A percentile compares a stretch with the other conserved stretches of the same genome.
These are phyloP conservation scores for Erinaceus europaeus DNA, from an alignment of 2,113 vertebrate genomes.

Conservation along the genomic window DNA sequence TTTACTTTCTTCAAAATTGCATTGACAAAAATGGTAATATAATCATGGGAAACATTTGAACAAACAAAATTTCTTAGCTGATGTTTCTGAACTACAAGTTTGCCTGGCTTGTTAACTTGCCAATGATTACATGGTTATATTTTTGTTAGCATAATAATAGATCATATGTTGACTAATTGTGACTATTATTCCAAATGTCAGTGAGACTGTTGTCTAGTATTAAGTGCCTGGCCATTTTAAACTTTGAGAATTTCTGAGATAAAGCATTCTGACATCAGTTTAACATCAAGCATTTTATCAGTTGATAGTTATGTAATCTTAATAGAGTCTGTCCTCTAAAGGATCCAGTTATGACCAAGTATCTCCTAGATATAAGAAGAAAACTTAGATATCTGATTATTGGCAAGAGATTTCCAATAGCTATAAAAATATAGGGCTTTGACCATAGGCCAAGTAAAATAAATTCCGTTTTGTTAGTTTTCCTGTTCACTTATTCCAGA, in stretches of 20 bases:
- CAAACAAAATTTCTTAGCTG: constrained; percentile 20
- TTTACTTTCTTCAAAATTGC: neutral
- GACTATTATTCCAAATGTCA: neutral
- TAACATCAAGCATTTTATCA: constrained; percentile 26
- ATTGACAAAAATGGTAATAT: constrained; percentile 26
- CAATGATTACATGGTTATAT: neutral
- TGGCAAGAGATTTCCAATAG: constrained; percentile 20
- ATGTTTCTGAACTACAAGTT: constrained; percentile 14
- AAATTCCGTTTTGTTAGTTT: constrained; percentile 41
- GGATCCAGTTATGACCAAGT: neutral
- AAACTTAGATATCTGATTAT: neutral
- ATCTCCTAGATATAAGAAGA: neutral
- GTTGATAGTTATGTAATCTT: constrained; percentile 10
- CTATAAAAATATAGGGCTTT: neutral
- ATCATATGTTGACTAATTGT: neutral
- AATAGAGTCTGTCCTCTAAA: neutral
- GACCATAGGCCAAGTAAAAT: neutral
- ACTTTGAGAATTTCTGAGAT: constrained; percentile 28
- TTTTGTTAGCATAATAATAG: neutral
- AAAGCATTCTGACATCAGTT: constrained; percentile 3
- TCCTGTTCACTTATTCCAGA: neutral
- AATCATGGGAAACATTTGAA: neutral
- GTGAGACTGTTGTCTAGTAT: neutral
- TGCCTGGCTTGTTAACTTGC: neutral
- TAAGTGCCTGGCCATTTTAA: neutral